Base-by-base conservation (phyloP, 2,888 invertebrate species). In the Macaria liturata region DNA sequence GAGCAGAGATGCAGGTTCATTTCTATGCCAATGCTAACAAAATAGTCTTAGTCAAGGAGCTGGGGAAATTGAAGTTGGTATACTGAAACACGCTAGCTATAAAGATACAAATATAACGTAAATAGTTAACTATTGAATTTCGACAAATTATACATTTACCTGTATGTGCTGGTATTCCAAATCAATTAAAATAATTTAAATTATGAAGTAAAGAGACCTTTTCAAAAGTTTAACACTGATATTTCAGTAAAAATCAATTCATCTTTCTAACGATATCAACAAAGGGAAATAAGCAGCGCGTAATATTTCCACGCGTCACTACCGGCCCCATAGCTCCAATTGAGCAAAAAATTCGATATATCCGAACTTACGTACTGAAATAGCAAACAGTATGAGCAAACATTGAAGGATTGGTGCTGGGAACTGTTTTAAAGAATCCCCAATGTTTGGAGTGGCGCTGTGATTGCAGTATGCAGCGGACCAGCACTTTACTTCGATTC, bases 341-440 rank as follows among this genome's bases (percentile, higher is more conserved):
- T 31, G 42, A 46, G 46, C 46, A 34, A 4, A 40, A 4, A 5
- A 51, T 54, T 44, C n/a, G 30, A 53, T 54, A 44, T 58, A 32
- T 42, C 32, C 49, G 9, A 56, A n/a, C 37, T 60, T 49, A 52
- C 32, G 55, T 60, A 60, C 59, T 55, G 52, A 5, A 40, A 43
- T 8, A 44, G 32, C 9, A 52, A 56, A 53, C 34, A 52, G 34
- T 42, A 37, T 7, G 46, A 42, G 48, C 62, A 66, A 66, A 67
- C 61, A 64, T 46, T 57, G 59, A 64, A 46, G 61, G 57, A 64
- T 66, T 61, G 64, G 66, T 67, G 59, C 57, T 67, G 64, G 60
- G 66, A 71, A 70, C 70, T 63, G 69, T 72, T 73, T 71, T 69
- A 72, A 71, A 71, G 73, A 72, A 72, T 72, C 72, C 66, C 66